These are phyloP conservation scores for Coptodon bakossiorum DNA, from an alignment of 2,113 vertebrate genomes.

Conservation along the genomic window DNA sequence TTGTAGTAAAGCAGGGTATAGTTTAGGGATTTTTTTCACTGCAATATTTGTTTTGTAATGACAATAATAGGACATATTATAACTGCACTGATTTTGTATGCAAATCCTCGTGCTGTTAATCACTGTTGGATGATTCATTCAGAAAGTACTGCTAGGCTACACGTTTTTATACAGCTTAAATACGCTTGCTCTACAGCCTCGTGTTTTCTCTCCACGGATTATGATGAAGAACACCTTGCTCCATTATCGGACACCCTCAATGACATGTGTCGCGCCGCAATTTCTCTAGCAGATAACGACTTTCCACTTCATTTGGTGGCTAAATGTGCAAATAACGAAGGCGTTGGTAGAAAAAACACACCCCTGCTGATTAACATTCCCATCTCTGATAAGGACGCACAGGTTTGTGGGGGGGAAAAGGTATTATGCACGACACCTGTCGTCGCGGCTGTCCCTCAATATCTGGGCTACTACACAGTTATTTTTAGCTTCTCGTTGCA, in stretches of 20 bases:
- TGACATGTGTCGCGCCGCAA: background rate
- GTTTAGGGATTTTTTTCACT: background rate
- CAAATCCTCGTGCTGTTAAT: background rate
- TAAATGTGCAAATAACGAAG: background rate
- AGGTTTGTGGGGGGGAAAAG: rapidly evolving
- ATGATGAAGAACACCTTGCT: background rate
- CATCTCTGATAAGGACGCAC: background rate
- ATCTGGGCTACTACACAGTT: background rate
- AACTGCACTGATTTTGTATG: background rate
- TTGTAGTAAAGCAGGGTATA: background rate
- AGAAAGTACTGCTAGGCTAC: background rate
- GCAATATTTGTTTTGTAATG: background rate
- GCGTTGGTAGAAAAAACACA: background rate
- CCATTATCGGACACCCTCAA: conserved; percentile 16
- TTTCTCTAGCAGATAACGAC: background rate
- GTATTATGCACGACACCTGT: background rate
- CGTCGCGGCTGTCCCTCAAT: background rate
- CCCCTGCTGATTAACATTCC: background rate
- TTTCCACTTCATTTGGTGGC: background rate
- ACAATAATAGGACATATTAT: background rate
- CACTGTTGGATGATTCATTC: background rate
- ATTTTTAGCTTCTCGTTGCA: background rate
- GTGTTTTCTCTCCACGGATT: background rate
- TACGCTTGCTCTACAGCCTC: background rate
- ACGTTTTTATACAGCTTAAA: background rate